phyloP scores from a whole-genome alignment of 2,797 vertebrate genomes.

The Schizopygopsis malacanthus region DNA sequence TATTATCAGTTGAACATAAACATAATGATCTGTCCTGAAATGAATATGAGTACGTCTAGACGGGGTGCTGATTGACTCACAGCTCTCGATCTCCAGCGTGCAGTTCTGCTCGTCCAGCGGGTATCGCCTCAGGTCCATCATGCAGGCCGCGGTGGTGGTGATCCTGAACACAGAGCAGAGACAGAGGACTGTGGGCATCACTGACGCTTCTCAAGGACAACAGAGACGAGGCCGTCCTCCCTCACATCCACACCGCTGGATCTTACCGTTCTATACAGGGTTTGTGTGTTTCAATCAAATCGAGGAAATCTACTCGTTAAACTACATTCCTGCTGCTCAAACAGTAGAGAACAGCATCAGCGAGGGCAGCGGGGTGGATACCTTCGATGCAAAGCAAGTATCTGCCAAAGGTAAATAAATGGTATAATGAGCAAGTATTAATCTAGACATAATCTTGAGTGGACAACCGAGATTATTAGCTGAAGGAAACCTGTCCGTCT shows the following conservation, averaged over 20 bases:
- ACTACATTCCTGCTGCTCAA: too few species aligned
- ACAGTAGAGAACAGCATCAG: neutral
- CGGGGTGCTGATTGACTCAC: conserved; percentile 80
- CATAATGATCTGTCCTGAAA: neutral
- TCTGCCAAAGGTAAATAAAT: neutral
- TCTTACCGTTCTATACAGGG: too few species aligned
- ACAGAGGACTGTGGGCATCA: conserved; percentile 50
- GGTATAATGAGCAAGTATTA: neutral
- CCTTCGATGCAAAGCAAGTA: too few species aligned
- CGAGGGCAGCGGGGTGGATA: too few species aligned
- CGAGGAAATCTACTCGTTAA: neutral
- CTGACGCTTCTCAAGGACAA: conserved; percentile 56
- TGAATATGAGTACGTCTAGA: neutral
- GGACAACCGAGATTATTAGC: conserved; percentile 15
- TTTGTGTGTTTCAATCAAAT: neutral
- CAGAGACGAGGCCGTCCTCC: conserved; percentile 39
- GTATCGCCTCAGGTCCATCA: conserved; percentile 97
- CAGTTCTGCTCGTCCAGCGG: conserved; percentile 96
- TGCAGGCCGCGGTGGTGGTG: conserved; percentile 96
- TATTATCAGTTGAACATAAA: neutral
- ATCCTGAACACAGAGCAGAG: conserved; percentile 79
- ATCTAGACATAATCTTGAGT: neutral
- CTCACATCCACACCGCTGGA: neutral
- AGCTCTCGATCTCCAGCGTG: conserved; percentile 97
- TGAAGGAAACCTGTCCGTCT: neutral